Percentiles rank a stretch among this genome's conserved stretches.
These are phyloP conservation scores for Zaprionus lineosus DNA, from an alignment of 2,888 invertebrate species.

Conservation along the genomic window DNA sequence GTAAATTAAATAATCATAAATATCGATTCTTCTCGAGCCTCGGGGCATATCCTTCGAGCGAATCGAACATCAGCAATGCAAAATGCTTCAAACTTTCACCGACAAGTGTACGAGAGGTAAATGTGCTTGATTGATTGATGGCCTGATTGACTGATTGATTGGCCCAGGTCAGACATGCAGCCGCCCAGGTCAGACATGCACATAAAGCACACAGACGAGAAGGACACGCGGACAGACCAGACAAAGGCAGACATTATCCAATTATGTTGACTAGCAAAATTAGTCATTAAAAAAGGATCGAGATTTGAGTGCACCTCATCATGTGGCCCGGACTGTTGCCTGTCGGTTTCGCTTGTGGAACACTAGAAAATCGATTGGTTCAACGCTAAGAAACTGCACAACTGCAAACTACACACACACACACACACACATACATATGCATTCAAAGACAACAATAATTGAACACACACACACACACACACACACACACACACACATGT, in stretches of 20 bases:
- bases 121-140: constrained; percentile 51
- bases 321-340: constrained; percentile 5
- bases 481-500: constrained; percentile 6
- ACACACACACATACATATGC: constrained; percentile 18
- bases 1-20: constrained; percentile 77
- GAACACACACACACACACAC: constrained; percentile 18
- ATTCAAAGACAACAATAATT: constrained; percentile 7
- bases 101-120: constrained; percentile 25
- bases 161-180: constrained; percentile 23
- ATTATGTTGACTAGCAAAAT: constrained; percentile 50
- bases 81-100: constrained; percentile 42
- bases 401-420: constrained; percentile 18
- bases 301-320: not conserved
- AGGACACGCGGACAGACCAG: constrained; percentile 1
- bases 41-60: constrained; percentile 5
- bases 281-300: constrained; percentile 42
- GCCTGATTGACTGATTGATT: constrained; percentile 32
- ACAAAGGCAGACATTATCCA: constrained; percentile 35
- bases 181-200: constrained; percentile 1
- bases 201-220: no score
- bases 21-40: constrained; percentile 60
- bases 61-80: constrained; percentile 56
- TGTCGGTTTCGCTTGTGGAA: constrained; percentile 12
- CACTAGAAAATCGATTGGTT: constrained; percentile 53
- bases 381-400: constrained; percentile 35